Base-by-base conservation (phyloP, 1,140 invertebrate species). In the Lutraria rhynchaena region DNA sequence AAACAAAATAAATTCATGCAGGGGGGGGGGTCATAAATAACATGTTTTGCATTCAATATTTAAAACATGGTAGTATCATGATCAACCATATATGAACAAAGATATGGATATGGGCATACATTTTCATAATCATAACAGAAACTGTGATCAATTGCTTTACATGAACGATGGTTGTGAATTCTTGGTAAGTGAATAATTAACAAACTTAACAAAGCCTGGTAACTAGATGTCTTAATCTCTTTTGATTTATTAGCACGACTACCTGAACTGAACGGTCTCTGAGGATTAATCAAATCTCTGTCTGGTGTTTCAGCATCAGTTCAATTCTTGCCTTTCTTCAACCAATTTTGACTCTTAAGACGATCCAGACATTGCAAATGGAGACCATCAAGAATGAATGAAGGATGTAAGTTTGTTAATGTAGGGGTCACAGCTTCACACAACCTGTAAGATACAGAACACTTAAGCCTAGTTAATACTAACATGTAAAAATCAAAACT, bases 341-440 rank as follows among this genome's bases (percentile, higher is more conserved):
- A 90, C 55, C 97, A 94, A 93, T 99, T 99, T 22, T 96, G 95
- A 46, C 95, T 94, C 90, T 97, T 90, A 27, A 92, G 83, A 55
- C 86, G 65, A 46, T 95, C 94, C 49, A 97, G 95, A 89, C 97
- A 98, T 17, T 95, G 95, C 13, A 95, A 94, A 89, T 98, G 97
- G 31, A 99, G 94, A 89, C 97, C 96, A 92, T 98, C 98, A 2
- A 99, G 93, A 4, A 99, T 95, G 0, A 96, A 96, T 44, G 98
- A 93, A 0, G 97, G 96, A 93, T 99, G 98, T 75, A 99, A 93
- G 53, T 94, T 95, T 0, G 95, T 94, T 29, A 99, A 93, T 0
- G 96, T 96, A 4, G 97, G 97, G 31, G 96, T 98, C 4, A 98
- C 92, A 1, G 96, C 95, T 92, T 99, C 74, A 83, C 74, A 71